Base-by-base conservation (phyloP, 53 echinoderm and acorn worm genomes). In the Crossaster papposus region DNA sequence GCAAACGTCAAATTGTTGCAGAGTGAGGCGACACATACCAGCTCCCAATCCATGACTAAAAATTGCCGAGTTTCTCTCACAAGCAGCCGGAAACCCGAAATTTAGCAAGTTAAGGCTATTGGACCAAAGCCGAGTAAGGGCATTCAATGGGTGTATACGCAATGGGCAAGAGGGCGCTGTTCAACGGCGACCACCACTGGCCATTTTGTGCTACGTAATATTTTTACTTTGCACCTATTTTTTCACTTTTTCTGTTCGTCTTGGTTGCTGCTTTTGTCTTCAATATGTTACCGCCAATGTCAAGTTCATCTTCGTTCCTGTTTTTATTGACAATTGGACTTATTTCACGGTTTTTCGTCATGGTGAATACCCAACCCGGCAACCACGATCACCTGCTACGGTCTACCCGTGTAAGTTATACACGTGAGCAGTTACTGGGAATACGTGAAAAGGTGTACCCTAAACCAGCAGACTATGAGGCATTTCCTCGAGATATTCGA, bases 401-500 rank as follows among this genome's bases (percentile, higher is more conserved):
- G 14, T 31, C n/a, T 12, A 28, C 14, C 14, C 73, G 90, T 31
- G n/a, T 83, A 37, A 26, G 36, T 23, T 90, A 90, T 50, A 82
- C n/a, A 28, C 64, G 64, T n/a, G 64, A 38, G 2, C 63, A 90
- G 65, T 64, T 83, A n/a, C 44, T 87, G 31, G 26, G 36, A 79
- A 86, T 85, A 23, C 84, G 86, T n/a, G 22, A 20, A 14, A 68
- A 70, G 15, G 35, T 33, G 37, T 11, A n/a, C 24, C 8, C 33
- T 20, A 51, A 31, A 55, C 91, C 86, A 38, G 10, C 20, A 0
- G 87, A 72, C 32, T 36, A 72, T 62, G 79, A 86, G 4, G 51
- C 79, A 9, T 86, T 88, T 63, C 88, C 75, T 8, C 51, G 20
- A 1, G 92, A 92, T 50, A 55, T 92, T 17, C 89, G 64, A 77